Evolutionary conservation across 2,888 invertebrate species (phyloP).

Genomic region (Melanostoma mellinum): DNA sequence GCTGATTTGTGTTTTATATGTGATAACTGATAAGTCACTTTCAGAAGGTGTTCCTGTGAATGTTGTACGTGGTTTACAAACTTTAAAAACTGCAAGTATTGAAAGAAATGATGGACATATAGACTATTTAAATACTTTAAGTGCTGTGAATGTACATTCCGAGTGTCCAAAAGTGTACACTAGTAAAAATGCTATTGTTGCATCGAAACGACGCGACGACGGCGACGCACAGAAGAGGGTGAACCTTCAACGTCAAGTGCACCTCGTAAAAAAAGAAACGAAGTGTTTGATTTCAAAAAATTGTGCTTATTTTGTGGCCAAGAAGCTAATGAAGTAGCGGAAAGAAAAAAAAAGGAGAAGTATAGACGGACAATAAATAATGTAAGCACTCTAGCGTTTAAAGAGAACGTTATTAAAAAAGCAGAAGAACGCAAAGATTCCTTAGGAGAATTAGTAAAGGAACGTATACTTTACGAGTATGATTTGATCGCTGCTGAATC

Average conservation of each 20-base stretch:
- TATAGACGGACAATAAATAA: slow-evolving; percentile 32
- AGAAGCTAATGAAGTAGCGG: slow-evolving; percentile 33
- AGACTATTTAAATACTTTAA: slow-evolving; percentile 37
- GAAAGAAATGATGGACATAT: slow-evolving; percentile 39
- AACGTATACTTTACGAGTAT: background rate
- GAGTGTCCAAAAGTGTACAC: slow-evolving; percentile 63
- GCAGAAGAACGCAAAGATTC: slow-evolving; percentile 39
- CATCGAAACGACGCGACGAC: too few species aligned
- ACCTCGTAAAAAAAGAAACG: background rate
- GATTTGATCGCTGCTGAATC: too few species aligned
- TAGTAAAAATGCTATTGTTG: too few species aligned
- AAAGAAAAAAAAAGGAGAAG: slow-evolving; percentile 25
- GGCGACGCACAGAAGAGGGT: background rate
- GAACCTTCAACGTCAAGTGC: background rate
- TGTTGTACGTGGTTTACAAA: too few species aligned
- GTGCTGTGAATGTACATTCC: slow-evolving; percentile 20
- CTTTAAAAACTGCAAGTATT: slow-evolving; percentile 26
- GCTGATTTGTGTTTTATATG: too few species aligned
- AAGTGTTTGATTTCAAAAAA: slow-evolving; percentile 36
- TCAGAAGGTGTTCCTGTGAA: too few species aligned
- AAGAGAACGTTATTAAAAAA: slow-evolving; percentile 35
- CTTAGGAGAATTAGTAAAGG: too few species aligned
- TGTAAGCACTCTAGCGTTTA: slow-evolving; percentile 35
- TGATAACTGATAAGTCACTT: too few species aligned
- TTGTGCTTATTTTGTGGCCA: slow-evolving; percentile 41